Conservation (phyloP, 2,797 vertebrate species). For the Triplophysa bombifrons region DNA sequence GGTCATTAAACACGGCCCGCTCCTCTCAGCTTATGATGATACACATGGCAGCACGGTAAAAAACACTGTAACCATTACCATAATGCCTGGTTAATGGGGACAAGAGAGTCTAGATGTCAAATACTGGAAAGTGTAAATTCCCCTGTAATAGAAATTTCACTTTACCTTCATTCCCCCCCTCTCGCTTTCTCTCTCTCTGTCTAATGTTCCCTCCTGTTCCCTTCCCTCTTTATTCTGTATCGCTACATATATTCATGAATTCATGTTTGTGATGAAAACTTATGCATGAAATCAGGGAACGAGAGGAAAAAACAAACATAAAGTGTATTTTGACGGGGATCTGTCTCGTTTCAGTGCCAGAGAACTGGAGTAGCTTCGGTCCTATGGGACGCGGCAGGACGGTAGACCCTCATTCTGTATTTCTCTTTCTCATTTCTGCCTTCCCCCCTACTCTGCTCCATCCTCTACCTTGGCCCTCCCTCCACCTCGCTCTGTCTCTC, state of each 20-base stretch:
- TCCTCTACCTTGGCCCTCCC: slow-evolving; percentile 51
- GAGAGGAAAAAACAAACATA: slow-evolving; percentile 70
- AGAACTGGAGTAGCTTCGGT: slow-evolving; percentile 66
- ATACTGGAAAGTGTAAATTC: slow-evolving; percentile 56
- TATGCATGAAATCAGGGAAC: slow-evolving; percentile 77
- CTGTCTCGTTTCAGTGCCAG: slow-evolving; percentile 72
- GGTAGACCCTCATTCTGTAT: slow-evolving; percentile 69
- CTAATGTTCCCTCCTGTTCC: slow-evolving; percentile 22
- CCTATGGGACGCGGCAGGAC: slow-evolving; percentile 81
- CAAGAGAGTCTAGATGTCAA: slow-evolving; percentile 70
- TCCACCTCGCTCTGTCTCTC: slow-evolving; percentile 18
- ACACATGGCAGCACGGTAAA: slow-evolving; percentile 59
- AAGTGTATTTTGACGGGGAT: slow-evolving; percentile 74
- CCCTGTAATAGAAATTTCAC: slow-evolving; percentile 46
- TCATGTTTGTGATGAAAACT: slow-evolving; percentile 81
- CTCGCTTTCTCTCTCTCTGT: not conserved
- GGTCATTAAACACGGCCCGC: slow-evolving; percentile 71
- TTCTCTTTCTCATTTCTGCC: slow-evolving; percentile 37
- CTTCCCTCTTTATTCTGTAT: slow-evolving; percentile 62
- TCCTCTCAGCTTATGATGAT: slow-evolving; percentile 65
- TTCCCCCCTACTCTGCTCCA: slow-evolving; percentile 27
- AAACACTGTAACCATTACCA: slow-evolving; percentile 66
- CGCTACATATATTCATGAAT: slow-evolving; percentile 83
- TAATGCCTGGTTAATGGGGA: slow-evolving; percentile 58
- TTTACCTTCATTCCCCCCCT: slow-evolving; percentile 32